Conservation (phyloP, 2,888 invertebrate species). For the Mesorhabditis sp. region DNA sequence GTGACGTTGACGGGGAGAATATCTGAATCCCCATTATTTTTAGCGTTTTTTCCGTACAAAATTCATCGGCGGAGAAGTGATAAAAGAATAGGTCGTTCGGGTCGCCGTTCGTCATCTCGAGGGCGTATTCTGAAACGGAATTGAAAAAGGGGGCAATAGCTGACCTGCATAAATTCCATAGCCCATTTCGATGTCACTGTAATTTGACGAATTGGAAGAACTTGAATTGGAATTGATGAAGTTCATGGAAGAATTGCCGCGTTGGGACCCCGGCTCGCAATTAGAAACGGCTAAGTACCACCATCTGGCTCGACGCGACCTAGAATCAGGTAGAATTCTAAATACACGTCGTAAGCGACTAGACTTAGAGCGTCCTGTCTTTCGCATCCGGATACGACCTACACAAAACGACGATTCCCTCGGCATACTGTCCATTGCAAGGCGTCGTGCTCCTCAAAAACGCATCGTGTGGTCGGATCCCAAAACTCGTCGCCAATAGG, state of each 20-base stretch:
- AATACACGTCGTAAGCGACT: neutral
- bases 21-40: conserved; percentile 66
- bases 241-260: conserved; percentile 9
- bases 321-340: conserved; percentile 23
- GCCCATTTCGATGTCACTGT: conserved; percentile 2
- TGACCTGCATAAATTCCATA: conserved; percentile 18
- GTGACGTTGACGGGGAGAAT: conserved; percentile 78
- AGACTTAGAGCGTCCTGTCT: too few species aligned
- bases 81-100: conserved; percentile 78
- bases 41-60: conserved; percentile 70
- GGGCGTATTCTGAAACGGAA: conserved; percentile 67
- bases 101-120: conserved; percentile 81
- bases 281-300: conserved; percentile 86
- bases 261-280: conserved; percentile 62
- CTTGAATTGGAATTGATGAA: conserved; percentile 8
- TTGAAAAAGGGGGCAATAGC: conserved; percentile 57
- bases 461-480: neutral
- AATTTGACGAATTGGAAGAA: neutral
- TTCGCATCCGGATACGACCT: conserved; percentile 7
- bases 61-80: conserved; percentile 90
- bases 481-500: conserved; percentile 12
- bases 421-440: conserved; percentile 9
- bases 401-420: conserved; percentile 19
- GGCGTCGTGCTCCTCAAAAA: conserved; percentile 16
- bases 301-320: conserved; percentile 81